Base-by-base conservation (phyloP, 2,113 vertebrate species). In the Suncus etruscus region DNA sequence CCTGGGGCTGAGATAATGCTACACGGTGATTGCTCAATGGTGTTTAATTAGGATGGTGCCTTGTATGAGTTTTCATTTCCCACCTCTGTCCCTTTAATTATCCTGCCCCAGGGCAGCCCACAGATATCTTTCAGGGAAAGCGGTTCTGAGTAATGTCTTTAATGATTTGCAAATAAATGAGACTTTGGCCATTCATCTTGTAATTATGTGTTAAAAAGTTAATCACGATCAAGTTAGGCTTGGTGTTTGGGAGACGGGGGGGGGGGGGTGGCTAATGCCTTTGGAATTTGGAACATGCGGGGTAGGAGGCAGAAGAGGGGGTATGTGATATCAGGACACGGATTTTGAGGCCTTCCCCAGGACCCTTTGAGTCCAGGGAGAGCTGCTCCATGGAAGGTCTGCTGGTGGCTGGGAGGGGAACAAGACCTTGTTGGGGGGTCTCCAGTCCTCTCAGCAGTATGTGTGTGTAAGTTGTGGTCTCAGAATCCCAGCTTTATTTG, bases 131-230 rank as follows among this genome's bases (percentile, higher is more conserved):
- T 75, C 39, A 93, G 65, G 68, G 51, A 93, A 81, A 95, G 90
- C 51, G 89, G 0, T 87, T 92, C 81, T 84, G 93, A 94, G 61
- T 65, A 74, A 79, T 82, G 74, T 16, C 94, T 92, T 83, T 78
- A 87, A 76, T 81, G 70, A 86, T 48, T 66, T 93, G 63, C 61
- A 92, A 90, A 87, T 92, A 93, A 95, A 95, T 79, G 54, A 84
- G 82, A 86, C 96, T 95, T 89, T 94, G 85, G 75, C 86, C 88
- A 89, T 94, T 87, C 84, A 91, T 95, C 86, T 87, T 90, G 45
- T 61, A 91, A 95, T 83, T 81, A 91, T 45, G 77, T 87, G 82
- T 74, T 83, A 69, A 92, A 86, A 93, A 84, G 77, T 48, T 86
- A 89, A 93, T 92, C 87, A 85, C 4, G 39, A 94, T 54, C 69